A percentile compares a stretch with the other conserved stretches of the same genome.
Conservation (phyloP, 2,113 vertebrate genomes). For the Scalopus aquaticus region DNA sequence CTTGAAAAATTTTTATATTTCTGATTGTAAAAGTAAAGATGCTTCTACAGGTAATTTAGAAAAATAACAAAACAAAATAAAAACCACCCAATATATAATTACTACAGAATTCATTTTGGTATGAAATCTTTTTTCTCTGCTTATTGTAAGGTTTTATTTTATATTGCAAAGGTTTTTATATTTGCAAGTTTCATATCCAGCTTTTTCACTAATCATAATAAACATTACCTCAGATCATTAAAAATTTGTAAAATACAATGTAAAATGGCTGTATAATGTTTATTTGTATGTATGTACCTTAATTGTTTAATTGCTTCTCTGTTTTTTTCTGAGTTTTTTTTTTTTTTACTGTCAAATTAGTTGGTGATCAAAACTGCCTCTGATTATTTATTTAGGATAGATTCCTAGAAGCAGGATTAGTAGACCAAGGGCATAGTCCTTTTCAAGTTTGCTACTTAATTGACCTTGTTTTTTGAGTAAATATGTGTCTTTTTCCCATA, state of each 20-base stretch:
- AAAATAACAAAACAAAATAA: constrained; percentile 16
- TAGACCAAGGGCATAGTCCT: background rate
- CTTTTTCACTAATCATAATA: background rate
- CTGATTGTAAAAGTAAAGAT: constrained; percentile 28
- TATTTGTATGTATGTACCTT: background rate
- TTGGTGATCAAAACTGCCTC: background rate
- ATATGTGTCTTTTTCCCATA: background rate
- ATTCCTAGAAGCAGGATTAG: background rate
- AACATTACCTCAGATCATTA: background rate
- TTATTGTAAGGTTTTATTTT: background rate
- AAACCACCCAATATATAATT: background rate
- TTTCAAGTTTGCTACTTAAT: background rate
- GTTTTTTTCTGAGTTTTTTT: background rate
- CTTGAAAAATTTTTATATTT: background rate
- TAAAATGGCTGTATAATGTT: background rate
- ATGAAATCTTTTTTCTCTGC: background rate
- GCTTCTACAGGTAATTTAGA: background rate
- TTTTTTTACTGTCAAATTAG: background rate
- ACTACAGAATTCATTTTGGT: background rate
- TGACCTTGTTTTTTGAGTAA: background rate
- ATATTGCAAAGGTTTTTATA: background rate
- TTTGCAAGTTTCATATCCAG: constrained; percentile 6
- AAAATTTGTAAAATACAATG: background rate
- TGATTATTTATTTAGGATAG: constrained; percentile 1
- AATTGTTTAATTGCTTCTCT: constrained; percentile 34